Evolutionary conservation across 2,888 invertebrate genomes (phyloP).

Genomic region (Lottia gigantea): DNA sequence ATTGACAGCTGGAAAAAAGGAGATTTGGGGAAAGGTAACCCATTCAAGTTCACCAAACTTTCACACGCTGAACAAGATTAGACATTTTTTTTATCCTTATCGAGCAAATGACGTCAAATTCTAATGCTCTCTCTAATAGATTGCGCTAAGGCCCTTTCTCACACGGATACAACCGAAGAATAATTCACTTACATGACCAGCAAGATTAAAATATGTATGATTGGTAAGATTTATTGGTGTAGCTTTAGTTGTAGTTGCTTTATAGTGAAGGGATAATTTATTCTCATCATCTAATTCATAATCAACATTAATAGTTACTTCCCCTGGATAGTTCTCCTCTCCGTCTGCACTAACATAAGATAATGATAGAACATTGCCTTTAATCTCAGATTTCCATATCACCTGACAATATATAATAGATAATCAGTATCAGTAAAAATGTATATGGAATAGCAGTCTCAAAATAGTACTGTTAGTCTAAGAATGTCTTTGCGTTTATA

Average conservation of each 20-base stretch:
- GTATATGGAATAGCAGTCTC: no score
- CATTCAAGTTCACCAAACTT: no score
- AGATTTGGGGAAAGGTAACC: background rate
- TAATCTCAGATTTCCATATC: constrained; percentile 41
- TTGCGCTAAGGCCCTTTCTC: no score
- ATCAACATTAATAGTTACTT: background rate
- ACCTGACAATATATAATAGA: constrained; percentile 33
- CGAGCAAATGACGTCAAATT: no score
- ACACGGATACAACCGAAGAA: no score
- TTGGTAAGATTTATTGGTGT: background rate
- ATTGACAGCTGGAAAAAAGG: no score
- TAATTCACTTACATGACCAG: background rate
- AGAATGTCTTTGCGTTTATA: no score
- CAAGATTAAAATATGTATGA: constrained; percentile 4
- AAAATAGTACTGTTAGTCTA: no score
- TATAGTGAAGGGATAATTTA: background rate
- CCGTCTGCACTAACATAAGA: constrained; percentile 69
- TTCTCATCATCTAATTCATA: constrained; percentile 6
- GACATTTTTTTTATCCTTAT: no score
- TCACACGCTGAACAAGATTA: no score
- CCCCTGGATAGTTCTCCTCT: constrained; percentile 29
- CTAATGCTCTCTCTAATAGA: no score
- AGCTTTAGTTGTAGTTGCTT: background rate
- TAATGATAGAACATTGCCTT: constrained; percentile 75
- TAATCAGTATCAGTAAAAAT: no score